Conservation (phyloP, 2,113 vertebrate species). For the Ramphastos sulfuratus region DNA sequence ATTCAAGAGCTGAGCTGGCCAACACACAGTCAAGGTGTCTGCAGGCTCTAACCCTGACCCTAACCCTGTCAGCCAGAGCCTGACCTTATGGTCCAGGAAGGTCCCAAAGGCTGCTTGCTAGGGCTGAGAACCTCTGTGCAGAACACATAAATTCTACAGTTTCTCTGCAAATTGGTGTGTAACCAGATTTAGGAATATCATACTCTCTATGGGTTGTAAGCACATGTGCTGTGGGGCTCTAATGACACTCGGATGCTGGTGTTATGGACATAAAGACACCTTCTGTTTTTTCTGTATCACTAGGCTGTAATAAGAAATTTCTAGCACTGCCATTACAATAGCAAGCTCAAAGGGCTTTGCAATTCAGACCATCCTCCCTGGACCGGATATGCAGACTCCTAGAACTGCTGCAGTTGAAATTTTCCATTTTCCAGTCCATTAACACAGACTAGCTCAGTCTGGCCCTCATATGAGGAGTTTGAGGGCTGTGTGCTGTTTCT, state of each 20-base stretch:
- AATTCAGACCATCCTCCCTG: not conserved
- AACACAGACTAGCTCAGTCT: not conserved
- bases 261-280: not conserved
- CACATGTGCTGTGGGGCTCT: fast-evolving
- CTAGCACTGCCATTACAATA: not conserved
- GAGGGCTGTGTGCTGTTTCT: not conserved
- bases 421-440: not conserved
- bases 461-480: not conserved
- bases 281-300: not conserved
- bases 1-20: not conserved
- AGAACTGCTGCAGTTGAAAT: not conserved
- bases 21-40: fast-evolving
- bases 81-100: not conserved
- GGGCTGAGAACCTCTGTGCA: not conserved
- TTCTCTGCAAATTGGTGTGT: not conserved
- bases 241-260: not conserved
- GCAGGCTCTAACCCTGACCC: not conserved
- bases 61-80: not conserved
- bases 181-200: not conserved
- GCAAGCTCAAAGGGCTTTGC: not conserved
- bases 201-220: not conserved
- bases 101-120: not conserved
- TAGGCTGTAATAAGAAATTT: not conserved
- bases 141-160: not conserved
- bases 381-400: not conserved